These are phyloP conservation scores for Diprion similis DNA, from an alignment of 1,140 invertebrate species.

Conservation along the genomic window DNA sequence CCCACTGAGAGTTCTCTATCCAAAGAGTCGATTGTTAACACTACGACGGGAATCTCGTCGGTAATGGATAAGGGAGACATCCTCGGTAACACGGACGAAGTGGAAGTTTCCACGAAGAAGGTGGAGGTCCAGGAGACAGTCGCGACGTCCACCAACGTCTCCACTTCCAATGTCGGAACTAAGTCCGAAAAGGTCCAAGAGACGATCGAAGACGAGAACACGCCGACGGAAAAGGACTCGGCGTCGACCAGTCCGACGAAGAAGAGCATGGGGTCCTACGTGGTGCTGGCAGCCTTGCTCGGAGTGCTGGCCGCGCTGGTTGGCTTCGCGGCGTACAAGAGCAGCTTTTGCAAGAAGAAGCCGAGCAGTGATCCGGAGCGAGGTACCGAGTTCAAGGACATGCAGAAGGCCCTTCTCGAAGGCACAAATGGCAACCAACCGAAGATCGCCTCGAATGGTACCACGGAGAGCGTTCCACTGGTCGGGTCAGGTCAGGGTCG, in stretches of 20 bases:
- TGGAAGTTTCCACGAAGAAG: not conserved
- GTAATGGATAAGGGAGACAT: too few relatives aligned
- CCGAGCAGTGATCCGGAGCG: conserved; percentile 49
- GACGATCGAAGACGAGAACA: not conserved
- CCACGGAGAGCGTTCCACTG: conserved; percentile 50
- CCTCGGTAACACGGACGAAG: not conserved
- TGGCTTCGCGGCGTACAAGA: conserved; percentile 55
- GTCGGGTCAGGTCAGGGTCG: conserved; percentile 30
- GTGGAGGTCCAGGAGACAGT: not conserved
- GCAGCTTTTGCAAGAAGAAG: conserved; percentile 51
- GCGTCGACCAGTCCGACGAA: conserved; percentile 46
- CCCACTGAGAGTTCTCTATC: not conserved
- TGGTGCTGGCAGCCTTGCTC: conserved; percentile 48
- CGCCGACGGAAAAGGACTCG: conserved; percentile 29
- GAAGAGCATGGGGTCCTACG: conserved; percentile 56
- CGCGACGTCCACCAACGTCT: too few relatives aligned
- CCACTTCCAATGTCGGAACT: too few relatives aligned
- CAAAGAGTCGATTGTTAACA: not conserved
- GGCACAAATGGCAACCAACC: conserved; percentile 35
- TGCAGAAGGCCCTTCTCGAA: conserved; percentile 53
- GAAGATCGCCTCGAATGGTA: conserved; percentile 51
- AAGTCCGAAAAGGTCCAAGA: too few relatives aligned
- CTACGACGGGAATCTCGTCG: too few relatives aligned
- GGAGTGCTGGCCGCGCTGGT: conserved; percentile 47
- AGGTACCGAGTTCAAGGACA: conserved; percentile 57